Base-by-base conservation (phyloP, 2,888 invertebrate genomes). In the Carcina quercana region DNA sequence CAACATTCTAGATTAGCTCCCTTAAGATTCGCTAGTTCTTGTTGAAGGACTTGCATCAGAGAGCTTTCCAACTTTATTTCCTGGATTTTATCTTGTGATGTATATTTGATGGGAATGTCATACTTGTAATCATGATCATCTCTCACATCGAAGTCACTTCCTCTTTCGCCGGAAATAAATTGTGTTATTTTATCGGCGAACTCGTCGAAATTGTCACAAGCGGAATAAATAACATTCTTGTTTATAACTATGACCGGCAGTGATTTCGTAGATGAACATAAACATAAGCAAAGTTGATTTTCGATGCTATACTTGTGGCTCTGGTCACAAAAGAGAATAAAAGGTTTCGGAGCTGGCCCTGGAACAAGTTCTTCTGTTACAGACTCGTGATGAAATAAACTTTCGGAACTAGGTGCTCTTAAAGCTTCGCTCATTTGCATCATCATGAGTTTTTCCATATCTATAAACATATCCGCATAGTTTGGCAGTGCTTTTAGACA, bases 401-500 rank as follows among this genome's bases (percentile, higher is more conserved):
- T 80, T 38, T 64, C 60, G 15, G 47, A 56, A 2, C 40, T 45
- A 0, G 78, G 73, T 20, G 68, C 49, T 8, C 70, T 65, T n/a
- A 68, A 32, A 2, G 56, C 53, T 35, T 72, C 61, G 32, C 60
- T 63, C 7, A 83, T 30, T 40, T 83, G 83, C 32, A 80, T 32
- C 42, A 82, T 43, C 74, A 83, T 69, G 24, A 82, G 42, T 38
- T 73, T 76, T 40, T 83, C 82, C 59, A 79, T 65, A 27, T 82
- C 71, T 22, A 74, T 57, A 40, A 83, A 80, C 47, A 80, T 82
- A 1, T 80, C 80, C 1, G 75, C 74, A 29, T 79, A 62, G 10
- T 78, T 71, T 2, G 83, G 83, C 27, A 80, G 36, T 11, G 50
- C 45, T 13, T 67, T 60, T n/a, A 83, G 40, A 35, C 70, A 71